A percentile compares a stretch with the other conserved stretches of the same genome.
Conservation (phyloP, 2,888 invertebrate species). For the Metallyticus violacea region DNA sequence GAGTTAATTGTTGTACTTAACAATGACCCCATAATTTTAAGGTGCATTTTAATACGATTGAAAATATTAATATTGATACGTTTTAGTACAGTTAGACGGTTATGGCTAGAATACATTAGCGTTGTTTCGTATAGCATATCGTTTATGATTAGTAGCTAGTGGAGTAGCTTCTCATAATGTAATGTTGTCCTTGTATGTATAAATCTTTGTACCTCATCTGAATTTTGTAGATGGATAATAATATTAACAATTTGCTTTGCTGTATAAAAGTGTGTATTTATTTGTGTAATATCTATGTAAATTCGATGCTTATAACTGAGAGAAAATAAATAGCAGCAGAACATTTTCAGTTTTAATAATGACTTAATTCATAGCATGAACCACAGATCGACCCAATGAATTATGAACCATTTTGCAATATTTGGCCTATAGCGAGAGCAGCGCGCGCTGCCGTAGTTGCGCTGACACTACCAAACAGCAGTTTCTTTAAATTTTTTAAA, state of each 20-base stretch:
- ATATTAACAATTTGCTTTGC: neutral
- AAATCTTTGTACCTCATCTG: neutral
- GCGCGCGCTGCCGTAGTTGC: no score
- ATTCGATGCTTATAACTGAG: neutral
- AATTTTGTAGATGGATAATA: neutral
- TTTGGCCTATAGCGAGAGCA: no score
- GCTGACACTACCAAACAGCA: no score
- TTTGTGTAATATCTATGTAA: neutral
- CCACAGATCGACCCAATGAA: no score
- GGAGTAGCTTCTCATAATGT: neutral
- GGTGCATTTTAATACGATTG: neutral
- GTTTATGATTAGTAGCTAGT: neutral
- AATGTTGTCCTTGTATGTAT: neutral
- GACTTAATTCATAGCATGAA: neutral
- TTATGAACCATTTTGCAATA: no score
- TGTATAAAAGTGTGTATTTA: slow-evolving; percentile 13
- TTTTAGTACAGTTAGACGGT: neutral
- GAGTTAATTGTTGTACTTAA: neutral
- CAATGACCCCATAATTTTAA: neutral
- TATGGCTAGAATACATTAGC: neutral
- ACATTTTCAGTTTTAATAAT: neutral
- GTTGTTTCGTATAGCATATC: no score
- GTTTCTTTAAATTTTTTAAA: no score
- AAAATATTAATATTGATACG: neutral
- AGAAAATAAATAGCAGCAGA: neutral